Base-by-base conservation (phyloP, 2,797 vertebrate genomes). In the Hydrocynus forskahlii region DNA sequence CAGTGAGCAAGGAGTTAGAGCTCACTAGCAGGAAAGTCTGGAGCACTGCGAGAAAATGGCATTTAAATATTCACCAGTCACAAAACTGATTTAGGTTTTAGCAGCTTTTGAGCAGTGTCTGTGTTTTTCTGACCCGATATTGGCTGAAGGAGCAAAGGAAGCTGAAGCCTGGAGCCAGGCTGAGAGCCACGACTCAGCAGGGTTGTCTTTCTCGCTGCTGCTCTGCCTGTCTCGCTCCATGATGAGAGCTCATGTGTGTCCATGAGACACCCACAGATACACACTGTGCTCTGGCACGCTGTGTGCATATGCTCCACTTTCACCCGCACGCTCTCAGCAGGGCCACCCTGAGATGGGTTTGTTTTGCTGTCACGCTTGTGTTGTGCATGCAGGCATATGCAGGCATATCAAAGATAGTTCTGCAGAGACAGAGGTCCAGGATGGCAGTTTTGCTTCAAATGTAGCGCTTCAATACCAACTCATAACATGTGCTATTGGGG, bases 141-240 rank as follows among this genome's bases (percentile, higher is more conserved):
- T 40, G 70, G n/a, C 78, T 50, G 21, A 79, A 64, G 45, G 59
- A 16, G 29, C 29, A 64, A n/a, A 64, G 77, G 38, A n/a, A 72
- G n/a, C n/a, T 21, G 57, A 71, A 64, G 68, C 45, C 54, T 38
- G 21, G 19, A 25, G 68, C 25, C 29, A 63, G 68, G 40, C 62
- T 73, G 45, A 73, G 40, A 72, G 69, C 38, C 57, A 54, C 69
- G 0, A 25, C 38, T 59, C 38, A 40, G 48, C 63, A 74, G 60
- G 16, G 21, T 23, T 13, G 35, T 40, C n/a, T 60, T 29, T 54
- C 21, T 75, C 54, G 10, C 35, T 67, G 43, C 19, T 52, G 52
- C 38, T 67, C n/a, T 45, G 7, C 40, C 60, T 67, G 38, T 75
- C 38, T 63, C n/a, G 17, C 9, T 66, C 78, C n/a, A 21, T 45